A percentile compares a stretch with the other conserved stretches of the same genome.
Conservation (phyloP, 2,113 vertebrate genomes). For the Coptodon rendalli region DNA sequence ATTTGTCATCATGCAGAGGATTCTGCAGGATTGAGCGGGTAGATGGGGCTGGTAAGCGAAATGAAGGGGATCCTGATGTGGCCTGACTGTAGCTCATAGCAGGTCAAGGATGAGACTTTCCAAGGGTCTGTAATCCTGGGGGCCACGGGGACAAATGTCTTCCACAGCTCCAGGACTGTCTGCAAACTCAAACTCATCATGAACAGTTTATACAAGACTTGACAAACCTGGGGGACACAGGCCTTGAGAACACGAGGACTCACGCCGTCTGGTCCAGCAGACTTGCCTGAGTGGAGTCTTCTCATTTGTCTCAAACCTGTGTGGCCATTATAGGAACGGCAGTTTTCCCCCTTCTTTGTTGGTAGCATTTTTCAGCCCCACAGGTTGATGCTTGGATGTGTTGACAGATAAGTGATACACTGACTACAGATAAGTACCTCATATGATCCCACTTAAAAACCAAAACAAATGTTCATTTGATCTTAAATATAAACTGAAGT, state of each 20-base stretch:
- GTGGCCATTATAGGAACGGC: background rate
- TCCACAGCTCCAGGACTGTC: background rate
- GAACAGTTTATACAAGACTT: background rate
- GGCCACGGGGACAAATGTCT: background rate
- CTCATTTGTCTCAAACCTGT: fast-evolving
- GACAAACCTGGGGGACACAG: background rate
- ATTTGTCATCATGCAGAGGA: background rate
- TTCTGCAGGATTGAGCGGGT: background rate
- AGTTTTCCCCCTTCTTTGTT: fast-evolving
- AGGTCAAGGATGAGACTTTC: background rate
- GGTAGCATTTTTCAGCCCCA: background rate
- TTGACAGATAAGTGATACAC: background rate
- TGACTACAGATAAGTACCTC: background rate
- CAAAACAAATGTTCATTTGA: background rate
- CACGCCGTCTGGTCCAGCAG: background rate
- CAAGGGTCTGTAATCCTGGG: background rate
- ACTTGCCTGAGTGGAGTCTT: background rate
- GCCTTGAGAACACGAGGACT: background rate
- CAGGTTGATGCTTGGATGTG: background rate
- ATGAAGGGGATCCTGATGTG: background rate
- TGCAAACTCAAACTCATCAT: fast-evolving
- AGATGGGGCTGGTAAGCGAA: background rate
- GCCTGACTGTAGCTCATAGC: background rate
- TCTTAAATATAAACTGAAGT: background rate
- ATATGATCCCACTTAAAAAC: background rate